Evolutionary conservation across 2,113 vertebrate species (phyloP), one percentile per base, ranked within the genome.

Genomic region (Hydrolagus affinis): DNA sequence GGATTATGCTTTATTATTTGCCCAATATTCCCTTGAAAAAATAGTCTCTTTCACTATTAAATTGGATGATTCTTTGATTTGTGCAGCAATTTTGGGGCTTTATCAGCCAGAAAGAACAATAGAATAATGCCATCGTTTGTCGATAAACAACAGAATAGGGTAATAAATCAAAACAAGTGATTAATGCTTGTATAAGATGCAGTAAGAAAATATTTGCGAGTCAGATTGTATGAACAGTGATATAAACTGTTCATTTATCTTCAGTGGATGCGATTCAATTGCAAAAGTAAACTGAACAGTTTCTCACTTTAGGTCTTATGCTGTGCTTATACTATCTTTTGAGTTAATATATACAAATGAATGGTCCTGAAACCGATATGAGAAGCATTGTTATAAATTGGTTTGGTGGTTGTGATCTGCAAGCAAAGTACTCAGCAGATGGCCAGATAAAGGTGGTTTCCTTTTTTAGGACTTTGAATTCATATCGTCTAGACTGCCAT

Each of bases 221-320:
- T 15, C 15, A 28, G 25, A 10, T 12, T 11, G 23, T 83, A 25
- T 64, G 77, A 28, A 64, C 14, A 23, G 60, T 66, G 60, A 83
- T 83, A 28, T 32, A 21, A 15, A 62, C 21, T 83, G 66, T 62
- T 64, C 15, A 83, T 83, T 83, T 83, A 83, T 83, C 28, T 83
- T 10, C 28, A 66, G 28, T 78, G n/a, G n/a, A 15, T 78, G n/a
- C n/a, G 25, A 19, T 30, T 19, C 28, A 83, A 19, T 68, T 28
- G 28, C 11, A 25, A 83, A 83, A 66, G 66, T 83, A 66, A 75
- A 15, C 57, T 19, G 23, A 80, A 64, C 64, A 64, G 23, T 60
- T 17, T 28, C 59, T 62, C 25, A 66, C 23, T 66, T 44, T 44
- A 44, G 44, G 44, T 44, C 44, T 44, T 1, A 44, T 44, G 44